Evolutionary conservation across 2,797 vertebrate genomes (phyloP).

Genomic region (Babyrousa celebensis): DNA sequence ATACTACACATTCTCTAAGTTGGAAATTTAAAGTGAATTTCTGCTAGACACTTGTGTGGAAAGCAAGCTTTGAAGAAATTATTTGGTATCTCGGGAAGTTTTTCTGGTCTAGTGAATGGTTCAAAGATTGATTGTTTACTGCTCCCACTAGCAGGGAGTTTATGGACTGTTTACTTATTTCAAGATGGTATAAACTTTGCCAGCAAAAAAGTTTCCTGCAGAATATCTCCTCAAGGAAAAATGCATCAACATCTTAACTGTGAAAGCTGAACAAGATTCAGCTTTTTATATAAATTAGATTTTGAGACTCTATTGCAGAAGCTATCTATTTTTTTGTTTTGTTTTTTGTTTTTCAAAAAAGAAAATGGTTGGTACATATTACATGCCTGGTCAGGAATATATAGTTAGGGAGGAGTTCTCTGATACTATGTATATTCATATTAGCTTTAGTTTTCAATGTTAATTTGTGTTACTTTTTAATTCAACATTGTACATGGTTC

Average conservation of each 20-base stretch:
- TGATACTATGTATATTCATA: not conserved
- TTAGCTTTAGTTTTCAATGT: not conserved
- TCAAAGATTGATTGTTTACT: conserved; percentile 60
- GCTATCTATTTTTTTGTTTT: not conserved
- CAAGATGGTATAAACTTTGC: conserved; percentile 58
- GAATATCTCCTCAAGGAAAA: conserved; percentile 68
- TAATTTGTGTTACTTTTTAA: not conserved
- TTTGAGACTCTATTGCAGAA: conserved; percentile 21
- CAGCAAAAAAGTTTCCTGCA: conserved; percentile 24
- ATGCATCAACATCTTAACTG: not conserved
- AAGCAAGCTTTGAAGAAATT: conserved; percentile 42
- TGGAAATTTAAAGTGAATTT: conserved; percentile 35
- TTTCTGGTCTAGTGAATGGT: conserved; percentile 41
- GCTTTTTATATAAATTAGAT: not conserved
- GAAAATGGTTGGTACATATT: not conserved
- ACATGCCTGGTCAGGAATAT: not conserved
- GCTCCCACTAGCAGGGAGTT: conserved; percentile 5
- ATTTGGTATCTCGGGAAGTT: conserved; percentile 6
- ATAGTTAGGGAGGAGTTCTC: not conserved
- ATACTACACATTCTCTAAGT: not conserved
- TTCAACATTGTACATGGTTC: not conserved
- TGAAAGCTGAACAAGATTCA: conserved; percentile 20
- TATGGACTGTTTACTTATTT: conserved; percentile 71
- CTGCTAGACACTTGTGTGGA: not conserved
- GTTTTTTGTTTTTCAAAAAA: not conserved